Evolutionary conservation across 2,888 invertebrate genomes (phyloP).

Genomic region (Lithophane ornitopus): DNA sequence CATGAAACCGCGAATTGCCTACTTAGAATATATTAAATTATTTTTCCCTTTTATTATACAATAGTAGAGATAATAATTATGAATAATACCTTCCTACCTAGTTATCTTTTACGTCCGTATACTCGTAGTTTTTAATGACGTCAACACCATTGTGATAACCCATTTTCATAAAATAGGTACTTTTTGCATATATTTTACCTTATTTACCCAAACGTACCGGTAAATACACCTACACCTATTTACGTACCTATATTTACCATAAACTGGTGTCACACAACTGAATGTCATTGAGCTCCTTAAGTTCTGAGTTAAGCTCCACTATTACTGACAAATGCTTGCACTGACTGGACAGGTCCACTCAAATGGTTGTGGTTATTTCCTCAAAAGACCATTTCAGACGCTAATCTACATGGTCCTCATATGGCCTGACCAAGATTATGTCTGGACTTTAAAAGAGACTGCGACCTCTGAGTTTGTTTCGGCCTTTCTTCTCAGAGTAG

Average conservation of each 20-base stretch:
- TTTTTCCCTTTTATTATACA: conserved; percentile 12
- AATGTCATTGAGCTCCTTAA: too few species aligned
- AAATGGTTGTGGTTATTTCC: too few species aligned
- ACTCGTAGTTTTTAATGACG: conserved; percentile 17
- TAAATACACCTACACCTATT: too few species aligned
- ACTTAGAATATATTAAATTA: not conserved
- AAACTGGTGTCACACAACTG: not conserved
- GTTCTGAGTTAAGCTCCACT: too few species aligned
- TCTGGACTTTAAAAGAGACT: too few species aligned
- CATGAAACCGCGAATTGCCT: conserved; percentile 10
- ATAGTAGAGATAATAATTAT: conserved; percentile 5
- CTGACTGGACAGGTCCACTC: too few species aligned
- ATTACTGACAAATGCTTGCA: too few species aligned
- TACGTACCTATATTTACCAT: not conserved
- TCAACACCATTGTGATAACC: conserved; percentile 13
- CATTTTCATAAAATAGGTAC: not conserved
- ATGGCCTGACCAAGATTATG: too few species aligned
- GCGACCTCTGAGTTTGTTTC: too few species aligned
- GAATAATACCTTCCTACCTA: conserved; percentile 9
- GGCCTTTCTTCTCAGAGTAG: too few species aligned
- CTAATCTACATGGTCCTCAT: too few species aligned
- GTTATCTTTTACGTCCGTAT: not conserved
- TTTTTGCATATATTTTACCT: not conserved
- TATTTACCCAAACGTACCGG: not conserved
- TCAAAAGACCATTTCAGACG: too few species aligned